Percentiles rank a stretch among this genome's conserved stretches.
Conservation (phyloP, 2,113 vertebrate genomes). For the Myiozetetes cayanensis region DNA sequence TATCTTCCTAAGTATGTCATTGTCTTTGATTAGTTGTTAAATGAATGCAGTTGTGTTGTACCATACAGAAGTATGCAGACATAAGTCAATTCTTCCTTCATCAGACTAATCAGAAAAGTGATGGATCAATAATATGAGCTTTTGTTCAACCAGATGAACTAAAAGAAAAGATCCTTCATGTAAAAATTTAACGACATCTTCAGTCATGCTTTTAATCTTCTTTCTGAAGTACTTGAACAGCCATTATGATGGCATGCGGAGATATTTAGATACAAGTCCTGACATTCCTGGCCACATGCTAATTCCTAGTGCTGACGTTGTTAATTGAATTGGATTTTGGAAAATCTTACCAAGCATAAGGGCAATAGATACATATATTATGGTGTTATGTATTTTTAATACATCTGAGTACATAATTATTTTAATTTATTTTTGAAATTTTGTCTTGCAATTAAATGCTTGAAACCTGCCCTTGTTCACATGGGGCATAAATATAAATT, state of each 20-base stretch:
- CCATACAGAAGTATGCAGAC: neutral
- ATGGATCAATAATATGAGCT: slow-evolving; percentile 10
- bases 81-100: slow-evolving; percentile 44
- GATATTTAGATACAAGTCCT: slow-evolving; percentile 3
- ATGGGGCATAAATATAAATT: slow-evolving; percentile 14
- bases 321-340: neutral
- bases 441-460: slow-evolving; percentile 33
- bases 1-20: slow-evolving; percentile 18
- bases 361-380: neutral
- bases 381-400: neutral
- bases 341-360: slow-evolving; percentile 1
- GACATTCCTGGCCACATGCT: neutral
- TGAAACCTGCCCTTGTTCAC: neutral
- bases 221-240: neutral
- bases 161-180: slow-evolving; percentile 19
- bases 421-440: slow-evolving; percentile 44
- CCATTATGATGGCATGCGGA: neutral
- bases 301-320: neutral
- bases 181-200: slow-evolving; percentile 24
- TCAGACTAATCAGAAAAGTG: slow-evolving; percentile 28
- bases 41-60: neutral
- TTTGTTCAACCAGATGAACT: slow-evolving; percentile 35
- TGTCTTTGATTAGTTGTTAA: slow-evolving; percentile 50
- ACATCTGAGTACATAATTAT: neutral
- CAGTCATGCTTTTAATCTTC: slow-evolving; percentile 22